phyloP scores from a whole-genome alignment of 2,113 vertebrate genomes.

The Ardeotis arabs region DNA sequence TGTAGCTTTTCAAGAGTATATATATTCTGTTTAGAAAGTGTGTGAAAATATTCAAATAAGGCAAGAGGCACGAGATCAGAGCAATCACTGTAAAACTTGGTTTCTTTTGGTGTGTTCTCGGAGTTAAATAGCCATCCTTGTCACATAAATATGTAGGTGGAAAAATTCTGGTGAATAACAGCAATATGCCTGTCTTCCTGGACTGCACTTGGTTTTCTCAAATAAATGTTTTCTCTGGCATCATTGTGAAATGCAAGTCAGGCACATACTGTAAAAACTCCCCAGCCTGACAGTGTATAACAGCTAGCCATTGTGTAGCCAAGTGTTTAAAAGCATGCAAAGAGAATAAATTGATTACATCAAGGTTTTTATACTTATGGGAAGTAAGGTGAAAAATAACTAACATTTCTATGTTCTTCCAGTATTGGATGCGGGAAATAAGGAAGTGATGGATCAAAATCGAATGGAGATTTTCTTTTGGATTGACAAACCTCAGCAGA shows the following conservation, averaged over 20 bases:
- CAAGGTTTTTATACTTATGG: not conserved
- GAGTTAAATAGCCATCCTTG: not conserved
- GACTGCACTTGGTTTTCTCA: not conserved
- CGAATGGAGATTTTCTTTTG: not conserved
- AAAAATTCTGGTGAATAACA: not conserved
- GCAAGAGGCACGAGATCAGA: not conserved
- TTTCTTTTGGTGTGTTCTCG: not conserved
- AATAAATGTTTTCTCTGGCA: not conserved
- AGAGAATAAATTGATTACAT: not conserved
- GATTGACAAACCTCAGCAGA: not conserved
- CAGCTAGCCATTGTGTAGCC: not conserved
- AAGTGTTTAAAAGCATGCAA: not conserved
- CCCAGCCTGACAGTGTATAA: not conserved
- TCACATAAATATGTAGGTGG: not conserved
- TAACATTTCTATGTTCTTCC: not conserved
- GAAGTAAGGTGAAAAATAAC: not conserved
- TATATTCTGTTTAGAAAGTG: not conserved
- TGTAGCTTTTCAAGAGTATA: not conserved
- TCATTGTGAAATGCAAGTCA: not conserved
- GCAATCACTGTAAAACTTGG: not conserved
- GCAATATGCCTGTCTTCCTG: not conserved
- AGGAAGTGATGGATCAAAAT: not conserved
- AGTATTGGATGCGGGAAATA: not conserved
- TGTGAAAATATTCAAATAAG: conserved; percentile 15
- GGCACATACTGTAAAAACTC: not conserved